phyloP scores from a whole-genome alignment of 2,888 invertebrate genomes.

The Chaetogeoica ovagalla region DNA sequence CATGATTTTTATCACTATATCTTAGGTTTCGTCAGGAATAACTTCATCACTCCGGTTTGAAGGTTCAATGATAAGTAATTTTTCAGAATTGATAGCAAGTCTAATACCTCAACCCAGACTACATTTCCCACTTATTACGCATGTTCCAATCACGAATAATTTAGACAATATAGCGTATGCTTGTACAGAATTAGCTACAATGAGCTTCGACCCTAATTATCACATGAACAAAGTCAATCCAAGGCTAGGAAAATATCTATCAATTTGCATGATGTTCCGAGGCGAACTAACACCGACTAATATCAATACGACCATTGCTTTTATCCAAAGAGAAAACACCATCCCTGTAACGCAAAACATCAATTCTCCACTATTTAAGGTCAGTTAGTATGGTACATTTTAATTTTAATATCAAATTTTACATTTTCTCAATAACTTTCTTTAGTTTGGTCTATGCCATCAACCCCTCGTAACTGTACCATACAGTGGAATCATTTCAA shows the following conservation, averaged over 20 bases:
- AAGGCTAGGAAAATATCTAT: constrained; percentile 47
- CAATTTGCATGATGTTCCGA: constrained; percentile 53
- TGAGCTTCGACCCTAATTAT: constrained; percentile 48
- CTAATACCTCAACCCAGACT: constrained; percentile 35
- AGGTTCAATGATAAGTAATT: constrained; percentile 45
- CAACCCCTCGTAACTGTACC: constrained; percentile 73
- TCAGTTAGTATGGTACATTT: not conserved
- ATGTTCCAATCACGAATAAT: constrained; percentile 42
- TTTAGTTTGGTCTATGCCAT: constrained; percentile 72
- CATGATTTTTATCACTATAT: not conserved
- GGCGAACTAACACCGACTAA: constrained; percentile 53
- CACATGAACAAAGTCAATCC: constrained; percentile 53
- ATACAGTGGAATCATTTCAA: constrained; percentile 60
- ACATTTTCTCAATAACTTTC: constrained; percentile 26
- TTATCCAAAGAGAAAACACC: constrained; percentile 27
- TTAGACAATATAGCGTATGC: not conserved
- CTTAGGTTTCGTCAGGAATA: constrained; percentile 50
- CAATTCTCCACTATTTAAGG: constrained; percentile 37
- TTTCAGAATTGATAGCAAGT: no score
- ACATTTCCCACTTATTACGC: constrained; percentile 52
- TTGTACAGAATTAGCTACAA: constrained; percentile 38
- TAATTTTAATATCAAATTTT: not conserved
- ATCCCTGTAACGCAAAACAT: constrained; percentile 22
- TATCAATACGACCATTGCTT: constrained; percentile 51
- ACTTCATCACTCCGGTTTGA: constrained; percentile 54